These are phyloP conservation scores for Lycaon pictus DNA, from an alignment of 2,113 vertebrate species.

Conservation along the genomic window DNA sequence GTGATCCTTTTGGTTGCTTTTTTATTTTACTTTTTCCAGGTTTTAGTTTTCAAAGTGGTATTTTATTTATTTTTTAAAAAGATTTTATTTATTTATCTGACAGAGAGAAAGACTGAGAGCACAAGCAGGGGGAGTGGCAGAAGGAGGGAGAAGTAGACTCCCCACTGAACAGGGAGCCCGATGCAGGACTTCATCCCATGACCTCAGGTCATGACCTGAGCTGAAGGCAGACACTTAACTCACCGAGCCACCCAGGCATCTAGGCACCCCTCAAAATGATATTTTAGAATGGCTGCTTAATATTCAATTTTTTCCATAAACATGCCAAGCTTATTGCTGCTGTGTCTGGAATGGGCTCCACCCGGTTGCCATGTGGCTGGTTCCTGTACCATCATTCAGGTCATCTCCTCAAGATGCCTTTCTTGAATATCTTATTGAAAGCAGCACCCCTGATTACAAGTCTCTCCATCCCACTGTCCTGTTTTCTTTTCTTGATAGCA, in stretches of 20 bases:
- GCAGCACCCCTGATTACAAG: not conserved
- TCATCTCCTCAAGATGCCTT: not conserved
- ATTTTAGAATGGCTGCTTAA: not conserved
- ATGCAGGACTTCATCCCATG: too few relatives aligned
- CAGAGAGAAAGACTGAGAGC: too few relatives aligned
- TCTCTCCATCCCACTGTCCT: not conserved
- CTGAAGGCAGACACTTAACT: too few relatives aligned
- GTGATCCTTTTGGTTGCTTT: not conserved
- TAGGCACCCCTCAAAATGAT: not conserved
- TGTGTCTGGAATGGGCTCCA: not conserved
- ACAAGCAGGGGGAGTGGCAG: too few relatives aligned
- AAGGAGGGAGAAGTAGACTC: too few relatives aligned
- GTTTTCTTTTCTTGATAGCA: not conserved
- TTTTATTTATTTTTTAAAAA: too few relatives aligned
- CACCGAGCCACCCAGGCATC: too few relatives aligned
- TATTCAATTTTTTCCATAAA: not conserved
- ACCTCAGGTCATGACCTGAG: too few relatives aligned
- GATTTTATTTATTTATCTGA: too few relatives aligned
- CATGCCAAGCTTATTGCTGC: not conserved
- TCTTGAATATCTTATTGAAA: not conserved
- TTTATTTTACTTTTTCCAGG: not conserved
- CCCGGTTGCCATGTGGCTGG: fast-evolving
- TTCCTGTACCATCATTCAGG: not conserved
- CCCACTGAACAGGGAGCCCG: too few relatives aligned
- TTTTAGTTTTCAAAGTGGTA: not conserved